Conservation (phyloP, 2,888 invertebrate species). For the Villa cingulata region DNA sequence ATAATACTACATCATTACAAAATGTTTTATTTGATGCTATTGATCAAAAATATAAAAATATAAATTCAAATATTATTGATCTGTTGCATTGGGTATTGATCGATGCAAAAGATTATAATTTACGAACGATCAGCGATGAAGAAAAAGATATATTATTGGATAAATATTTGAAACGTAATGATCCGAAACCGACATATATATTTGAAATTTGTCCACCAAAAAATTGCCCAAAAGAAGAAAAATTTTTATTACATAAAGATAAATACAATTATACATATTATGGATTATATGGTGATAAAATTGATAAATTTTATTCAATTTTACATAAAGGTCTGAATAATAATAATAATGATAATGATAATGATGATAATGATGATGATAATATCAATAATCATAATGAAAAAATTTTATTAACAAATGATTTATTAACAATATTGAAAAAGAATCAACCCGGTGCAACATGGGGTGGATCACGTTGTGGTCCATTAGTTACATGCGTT, state of each 20-base stretch:
- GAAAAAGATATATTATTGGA: background rate
- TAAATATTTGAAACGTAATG: background rate
- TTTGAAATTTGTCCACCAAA: background rate
- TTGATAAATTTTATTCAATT: background rate
- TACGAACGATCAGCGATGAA: constrained; percentile 38
- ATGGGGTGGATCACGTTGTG: constrained; percentile 63
- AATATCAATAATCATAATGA: background rate
- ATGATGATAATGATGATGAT: constrained; percentile 54
- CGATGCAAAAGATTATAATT: constrained; percentile 44
- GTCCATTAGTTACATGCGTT: constrained; percentile 60
- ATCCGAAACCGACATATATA: background rate
- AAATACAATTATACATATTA: background rate
- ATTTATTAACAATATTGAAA: constrained; percentile 55
- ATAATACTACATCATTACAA: constrained; percentile 40
- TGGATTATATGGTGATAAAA: background rate
- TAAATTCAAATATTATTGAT: constrained; percentile 43
- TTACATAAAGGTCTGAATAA: constrained; percentile 2
- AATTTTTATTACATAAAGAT: background rate
- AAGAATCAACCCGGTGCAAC: constrained; percentile 60
- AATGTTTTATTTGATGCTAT: constrained; percentile 33
- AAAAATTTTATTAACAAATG: constrained; percentile 23
- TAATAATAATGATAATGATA: too few species aligned
- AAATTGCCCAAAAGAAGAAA: background rate
- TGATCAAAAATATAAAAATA: constrained; percentile 26
- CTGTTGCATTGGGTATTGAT: constrained; percentile 54